Evolutionary conservation across 2,888 invertebrate species (phyloP), one percentile per base, ranked within the genome.

Genomic region (Acronicta aceris): DNA sequence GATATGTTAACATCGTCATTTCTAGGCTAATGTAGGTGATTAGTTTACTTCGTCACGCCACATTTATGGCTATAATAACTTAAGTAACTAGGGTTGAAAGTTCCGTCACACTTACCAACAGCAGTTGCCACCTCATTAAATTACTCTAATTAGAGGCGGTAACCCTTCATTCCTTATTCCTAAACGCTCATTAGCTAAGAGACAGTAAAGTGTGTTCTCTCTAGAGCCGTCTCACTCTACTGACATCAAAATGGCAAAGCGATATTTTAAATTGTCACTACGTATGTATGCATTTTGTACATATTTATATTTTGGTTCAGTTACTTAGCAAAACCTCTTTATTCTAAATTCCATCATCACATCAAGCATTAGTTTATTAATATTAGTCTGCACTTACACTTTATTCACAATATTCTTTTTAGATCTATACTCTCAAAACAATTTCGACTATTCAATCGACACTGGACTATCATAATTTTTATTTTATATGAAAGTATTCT

Each of bases 41-140:
- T 56, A 56, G 51, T 65, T 75, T 59, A 65, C 63, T 71, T 74
- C 51, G 72, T 66, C 67, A 77, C 75, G 71, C 71, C 38, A 73
- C 57, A 65, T 68, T 76, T 46, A 60, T 47, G 62, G 48, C 36
- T 57, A 60, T 72, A 76, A 80, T 76, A 58, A 66, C 57, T 60
- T 58, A 64, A 71, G 62, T 64, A 69, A 49, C n/a, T 38, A 74
- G 71, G 73, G 74, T 67, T 65, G 54, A 36, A 67, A 54, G 52
- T 52, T 59, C 49, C 15, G 45, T 48, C 50, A 47, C 43, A 55
- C 41, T 61, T 38, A 38, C 38, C n/a, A n/a, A 54, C 47, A 50
- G 40, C 15, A 74, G 27, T 70, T 64, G 45, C 38, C 56, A 72
- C 61, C n/a, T 70, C 45, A 60, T 70, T 57, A 30, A 38, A 16